These are phyloP conservation scores for Eristalis arbustorum DNA, from an alignment of 2,888 invertebrate species.

Conservation along the genomic window DNA sequence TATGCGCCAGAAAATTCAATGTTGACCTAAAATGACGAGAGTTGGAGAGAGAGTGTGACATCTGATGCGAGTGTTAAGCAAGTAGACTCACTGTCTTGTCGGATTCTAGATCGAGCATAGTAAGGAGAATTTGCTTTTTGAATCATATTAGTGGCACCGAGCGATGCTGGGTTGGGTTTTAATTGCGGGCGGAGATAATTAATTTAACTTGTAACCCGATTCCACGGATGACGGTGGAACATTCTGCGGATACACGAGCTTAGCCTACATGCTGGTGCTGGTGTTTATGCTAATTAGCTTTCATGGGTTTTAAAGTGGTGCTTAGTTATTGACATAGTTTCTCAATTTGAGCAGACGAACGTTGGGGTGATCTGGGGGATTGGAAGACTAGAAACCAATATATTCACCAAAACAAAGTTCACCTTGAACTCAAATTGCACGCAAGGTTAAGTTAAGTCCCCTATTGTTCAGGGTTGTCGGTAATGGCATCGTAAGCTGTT, in stretches of 20 bases:
- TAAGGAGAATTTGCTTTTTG: conserved; percentile 5
- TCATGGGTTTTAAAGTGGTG: background rate
- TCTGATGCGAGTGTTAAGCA: background rate
- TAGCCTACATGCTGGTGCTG: background rate
- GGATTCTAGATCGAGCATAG: background rate
- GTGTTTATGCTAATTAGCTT: background rate
- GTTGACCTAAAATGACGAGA: conserved; percentile 30
- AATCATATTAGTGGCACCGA: background rate
- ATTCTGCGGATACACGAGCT: background rate
- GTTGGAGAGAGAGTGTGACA: too few species aligned
- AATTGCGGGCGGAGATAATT: background rate
- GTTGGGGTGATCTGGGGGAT: too few species aligned
- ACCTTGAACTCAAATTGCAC: too few species aligned
- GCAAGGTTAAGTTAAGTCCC: too few species aligned
- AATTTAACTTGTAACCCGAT: background rate
- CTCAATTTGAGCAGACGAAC: background rate
- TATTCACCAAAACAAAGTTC: too few species aligned
- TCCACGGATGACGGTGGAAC: background rate
- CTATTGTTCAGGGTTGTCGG: too few species aligned
- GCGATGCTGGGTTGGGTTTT: background rate
- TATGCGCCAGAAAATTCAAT: background rate
- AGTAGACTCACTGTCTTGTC: background rate
- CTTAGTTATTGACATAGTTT: background rate
- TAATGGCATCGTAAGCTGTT: too few species aligned
- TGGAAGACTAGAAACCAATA: too few species aligned